Evolutionary conservation across 2,888 invertebrate species (phyloP).

Genomic region (Heliconius charithonia): DNA sequence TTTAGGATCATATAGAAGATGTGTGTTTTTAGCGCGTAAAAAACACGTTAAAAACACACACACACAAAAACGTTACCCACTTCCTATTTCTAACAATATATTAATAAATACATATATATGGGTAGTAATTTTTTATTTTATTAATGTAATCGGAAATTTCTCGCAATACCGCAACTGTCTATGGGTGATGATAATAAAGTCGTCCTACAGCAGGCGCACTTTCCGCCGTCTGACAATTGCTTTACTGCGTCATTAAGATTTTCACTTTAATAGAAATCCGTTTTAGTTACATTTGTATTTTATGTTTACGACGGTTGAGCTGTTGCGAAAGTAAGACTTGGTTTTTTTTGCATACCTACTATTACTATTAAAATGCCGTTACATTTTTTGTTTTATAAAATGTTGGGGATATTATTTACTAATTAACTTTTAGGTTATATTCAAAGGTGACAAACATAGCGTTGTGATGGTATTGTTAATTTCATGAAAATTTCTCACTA

Average conservation of each 20-base stretch:
- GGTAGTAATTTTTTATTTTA: not conserved
- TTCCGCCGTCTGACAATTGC: slow-evolving; percentile 43
- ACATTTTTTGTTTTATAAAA: not conserved
- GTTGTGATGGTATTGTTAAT: not conserved
- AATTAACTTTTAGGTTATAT: not conserved
- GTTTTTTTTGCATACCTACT: not conserved
- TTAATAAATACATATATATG: too few relatives aligned
- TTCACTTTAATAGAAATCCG: slow-evolving; percentile 47
- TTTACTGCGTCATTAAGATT: slow-evolving; percentile 46
- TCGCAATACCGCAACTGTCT: slow-evolving; percentile 3
- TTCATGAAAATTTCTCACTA: not conserved
- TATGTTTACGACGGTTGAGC: slow-evolving; percentile 15
- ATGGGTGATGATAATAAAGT: slow-evolving; percentile 24
- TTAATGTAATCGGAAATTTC: not conserved
- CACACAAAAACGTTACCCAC: too few relatives aligned
- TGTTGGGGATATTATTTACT: not conserved
- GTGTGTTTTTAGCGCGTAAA: too few relatives aligned
- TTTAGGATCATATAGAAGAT: too few relatives aligned
- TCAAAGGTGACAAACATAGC: not conserved
- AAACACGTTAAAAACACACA: too few relatives aligned
- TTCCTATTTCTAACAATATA: too few relatives aligned
- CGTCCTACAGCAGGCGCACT: slow-evolving; percentile 17
- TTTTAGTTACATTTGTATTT: slow-evolving; percentile 29
- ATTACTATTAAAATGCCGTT: slow-evolving; percentile 5
- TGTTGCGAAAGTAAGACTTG: not conserved